These are phyloP conservation scores for Dolichallabes microphthalmus DNA, from an alignment of 2,113 vertebrate genomes.

Conservation along the genomic window DNA sequence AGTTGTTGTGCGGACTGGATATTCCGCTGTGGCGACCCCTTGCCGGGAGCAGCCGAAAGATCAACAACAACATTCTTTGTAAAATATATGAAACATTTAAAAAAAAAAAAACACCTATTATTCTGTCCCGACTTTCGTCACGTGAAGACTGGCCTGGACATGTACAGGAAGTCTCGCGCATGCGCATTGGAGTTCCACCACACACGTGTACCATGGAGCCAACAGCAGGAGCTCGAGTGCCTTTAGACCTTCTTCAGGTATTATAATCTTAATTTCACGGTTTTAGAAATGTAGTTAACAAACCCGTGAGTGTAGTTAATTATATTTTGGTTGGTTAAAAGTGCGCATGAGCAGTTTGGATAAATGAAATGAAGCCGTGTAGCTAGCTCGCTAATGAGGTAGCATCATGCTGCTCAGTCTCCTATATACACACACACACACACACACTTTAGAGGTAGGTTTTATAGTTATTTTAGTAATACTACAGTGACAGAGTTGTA, in stretches of 20 bases:
- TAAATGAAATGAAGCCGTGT: not conserved
- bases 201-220: slow-evolving; percentile 46
- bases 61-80: too few relatives aligned
- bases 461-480: too few relatives aligned
- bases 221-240: not conserved
- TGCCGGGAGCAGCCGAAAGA: too few relatives aligned
- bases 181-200: not conserved
- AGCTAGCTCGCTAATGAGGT: not conserved
- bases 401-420: not conserved
- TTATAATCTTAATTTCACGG: not conserved
- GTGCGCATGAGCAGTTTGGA: not conserved
- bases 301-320: not conserved
- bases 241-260: slow-evolving; percentile 26
- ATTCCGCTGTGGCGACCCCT: too few relatives aligned
- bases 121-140: not conserved
- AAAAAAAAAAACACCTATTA: too few relatives aligned
- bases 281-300: not conserved
- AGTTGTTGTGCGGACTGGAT: too few relatives aligned
- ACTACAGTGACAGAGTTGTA: too few relatives aligned
- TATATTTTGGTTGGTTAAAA: not conserved
- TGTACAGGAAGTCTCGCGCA: not conserved
- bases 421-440: too few relatives aligned
- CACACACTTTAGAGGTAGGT: too few relatives aligned
- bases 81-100: not conserved
- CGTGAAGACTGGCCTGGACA: too few relatives aligned